These are phyloP conservation scores for Phrynocephalus guinanensis DNA, from an alignment of 2,797 vertebrate species.

Conservation along the genomic window DNA sequence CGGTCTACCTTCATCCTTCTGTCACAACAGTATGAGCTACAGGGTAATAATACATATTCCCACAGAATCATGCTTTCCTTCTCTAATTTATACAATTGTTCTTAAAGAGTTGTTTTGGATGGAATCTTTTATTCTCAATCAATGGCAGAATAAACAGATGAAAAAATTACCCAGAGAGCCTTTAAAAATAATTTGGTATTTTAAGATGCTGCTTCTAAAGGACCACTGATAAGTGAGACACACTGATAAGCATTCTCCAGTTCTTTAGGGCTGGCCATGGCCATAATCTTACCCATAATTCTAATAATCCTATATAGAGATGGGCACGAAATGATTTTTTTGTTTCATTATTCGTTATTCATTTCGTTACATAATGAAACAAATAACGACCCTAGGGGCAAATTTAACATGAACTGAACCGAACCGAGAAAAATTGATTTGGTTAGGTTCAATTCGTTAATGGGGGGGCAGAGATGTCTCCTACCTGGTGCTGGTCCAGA, in stretches of 20 bases:
- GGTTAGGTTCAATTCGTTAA: too few species aligned
- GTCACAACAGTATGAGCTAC: slow-evolving; percentile 13
- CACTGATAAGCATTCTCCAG: background rate
- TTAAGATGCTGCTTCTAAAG: background rate
- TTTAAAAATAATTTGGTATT: background rate
- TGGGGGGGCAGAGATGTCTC: too few species aligned
- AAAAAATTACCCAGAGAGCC: background rate
- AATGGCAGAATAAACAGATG: background rate
- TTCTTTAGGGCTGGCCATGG: too few species aligned
- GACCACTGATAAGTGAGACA: background rate
- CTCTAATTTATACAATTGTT: background rate
- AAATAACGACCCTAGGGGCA: too few species aligned
- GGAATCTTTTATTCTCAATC: slow-evolving; percentile 9
- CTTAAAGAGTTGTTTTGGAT: background rate
- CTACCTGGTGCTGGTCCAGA: too few species aligned
- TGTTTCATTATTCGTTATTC: too few species aligned
- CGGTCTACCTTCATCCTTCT: slow-evolving; percentile 29
- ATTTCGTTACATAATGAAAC: too few species aligned
- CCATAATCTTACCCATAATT: too few species aligned
- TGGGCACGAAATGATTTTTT: too few species aligned
- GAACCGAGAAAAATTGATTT: too few species aligned
- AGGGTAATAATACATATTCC: slow-evolving; percentile 17
- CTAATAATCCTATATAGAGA: too few species aligned
- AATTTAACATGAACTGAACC: too few species aligned
- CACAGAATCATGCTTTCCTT: background rate